phyloP scores from a whole-genome alignment of 2,888 invertebrate genomes.

The Leptinotarsa haldemani region DNA sequence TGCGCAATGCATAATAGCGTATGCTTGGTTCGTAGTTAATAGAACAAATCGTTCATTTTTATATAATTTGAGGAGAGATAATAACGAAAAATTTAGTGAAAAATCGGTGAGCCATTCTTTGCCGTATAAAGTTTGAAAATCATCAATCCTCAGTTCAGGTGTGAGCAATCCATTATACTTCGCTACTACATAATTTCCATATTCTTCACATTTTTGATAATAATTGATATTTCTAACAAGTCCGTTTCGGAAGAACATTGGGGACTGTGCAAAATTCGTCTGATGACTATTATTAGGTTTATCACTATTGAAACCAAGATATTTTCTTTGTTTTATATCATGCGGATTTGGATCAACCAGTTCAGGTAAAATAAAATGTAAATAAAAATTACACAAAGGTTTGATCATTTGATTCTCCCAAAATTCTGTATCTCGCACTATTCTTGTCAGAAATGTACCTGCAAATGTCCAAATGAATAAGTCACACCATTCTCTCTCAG shows the following conservation, averaged over 20 bases:
- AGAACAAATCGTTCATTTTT: background rate
- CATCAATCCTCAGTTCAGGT: background rate
- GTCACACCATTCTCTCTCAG: conserved; percentile 10
- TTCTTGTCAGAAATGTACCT: background rate
- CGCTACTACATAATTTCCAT: background rate
- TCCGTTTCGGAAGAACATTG: background rate
- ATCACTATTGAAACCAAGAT: background rate
- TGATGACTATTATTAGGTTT: background rate
- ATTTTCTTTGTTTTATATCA: background rate
- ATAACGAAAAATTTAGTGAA: background rate
- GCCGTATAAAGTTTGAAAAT: background rate
- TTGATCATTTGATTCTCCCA: conserved; percentile 4
- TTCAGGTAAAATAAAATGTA: conserved; percentile 3
- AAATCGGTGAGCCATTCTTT: conserved; percentile 1
- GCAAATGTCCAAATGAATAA: background rate
- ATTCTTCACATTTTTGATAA: background rate
- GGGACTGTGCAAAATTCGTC: background rate
- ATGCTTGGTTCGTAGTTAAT: conserved; percentile 9
- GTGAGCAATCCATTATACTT: background rate
- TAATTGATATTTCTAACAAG: background rate
- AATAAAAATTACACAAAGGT: background rate
- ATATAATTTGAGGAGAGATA: background rate
- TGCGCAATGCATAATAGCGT: conserved; percentile 12
- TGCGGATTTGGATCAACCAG: conserved; percentile 1
- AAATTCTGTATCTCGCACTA: background rate